Percentiles rank a stretch among this genome's conserved stretches.
Conservation (phyloP, 2,888 invertebrate species). For the Heliconius cydno region DNA sequence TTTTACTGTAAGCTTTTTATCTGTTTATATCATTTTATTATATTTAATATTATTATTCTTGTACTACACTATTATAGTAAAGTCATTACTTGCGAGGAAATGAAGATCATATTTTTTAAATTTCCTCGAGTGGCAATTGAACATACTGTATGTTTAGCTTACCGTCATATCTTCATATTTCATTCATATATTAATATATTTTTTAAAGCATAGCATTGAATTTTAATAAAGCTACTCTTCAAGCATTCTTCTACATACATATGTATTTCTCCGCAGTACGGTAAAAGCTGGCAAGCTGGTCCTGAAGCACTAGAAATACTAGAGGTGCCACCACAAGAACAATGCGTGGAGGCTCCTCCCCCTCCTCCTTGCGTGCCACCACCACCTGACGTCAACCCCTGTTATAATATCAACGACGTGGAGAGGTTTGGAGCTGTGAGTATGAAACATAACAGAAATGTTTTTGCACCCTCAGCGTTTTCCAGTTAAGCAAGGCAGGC, state of each 20-base stretch:
- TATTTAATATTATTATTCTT: too few relatives aligned
- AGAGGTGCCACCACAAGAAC: conserved; percentile 72
- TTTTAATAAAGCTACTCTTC: too few relatives aligned
- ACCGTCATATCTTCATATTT: too few relatives aligned
- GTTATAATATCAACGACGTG: conserved; percentile 82
- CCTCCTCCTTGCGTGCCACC: conserved; percentile 77
- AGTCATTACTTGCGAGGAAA: too few relatives aligned
- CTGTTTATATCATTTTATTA: too few relatives aligned
- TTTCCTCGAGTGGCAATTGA: too few relatives aligned
- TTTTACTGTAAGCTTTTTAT: background rate
- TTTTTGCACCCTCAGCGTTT: background rate
- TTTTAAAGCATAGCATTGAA: too few relatives aligned
- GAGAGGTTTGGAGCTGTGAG: conserved; percentile 72
- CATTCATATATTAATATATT: too few relatives aligned
- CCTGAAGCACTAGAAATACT: conserved; percentile 72
- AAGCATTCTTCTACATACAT: background rate
- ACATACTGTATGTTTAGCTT: too few relatives aligned
- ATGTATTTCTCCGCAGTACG: conserved; percentile 61
- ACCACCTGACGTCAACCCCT: conserved; percentile 86
- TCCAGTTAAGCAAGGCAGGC: too few relatives aligned
- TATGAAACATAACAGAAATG: conserved; percentile 32
- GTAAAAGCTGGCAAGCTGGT: conserved; percentile 83
- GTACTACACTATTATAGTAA: too few relatives aligned
- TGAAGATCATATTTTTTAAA: too few relatives aligned
- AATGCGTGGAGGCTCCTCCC: conserved; percentile 73